Percentiles rank a stretch among this genome's conserved stretches.
These are phyloP conservation scores for Hafferia zeledoni DNA, from an alignment of 2,797 vertebrate species.

Conservation along the genomic window DNA sequence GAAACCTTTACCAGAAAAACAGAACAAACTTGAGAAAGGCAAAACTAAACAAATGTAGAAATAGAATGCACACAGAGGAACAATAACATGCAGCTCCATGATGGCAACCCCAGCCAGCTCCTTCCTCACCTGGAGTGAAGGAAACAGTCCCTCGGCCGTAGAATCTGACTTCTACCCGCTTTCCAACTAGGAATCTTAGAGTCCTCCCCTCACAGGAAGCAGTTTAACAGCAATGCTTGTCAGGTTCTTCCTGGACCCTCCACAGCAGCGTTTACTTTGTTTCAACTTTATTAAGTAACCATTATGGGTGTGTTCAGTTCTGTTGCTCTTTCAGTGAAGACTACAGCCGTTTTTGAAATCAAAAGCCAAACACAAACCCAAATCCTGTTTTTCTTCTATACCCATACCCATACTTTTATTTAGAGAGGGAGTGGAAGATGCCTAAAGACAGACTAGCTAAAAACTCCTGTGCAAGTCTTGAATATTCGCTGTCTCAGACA, in stretches of 20 bases:
- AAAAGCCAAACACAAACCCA: neutral
- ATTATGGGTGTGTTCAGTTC: neutral
- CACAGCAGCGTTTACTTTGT: neutral
- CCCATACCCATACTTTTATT: neutral
- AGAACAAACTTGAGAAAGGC: neutral
- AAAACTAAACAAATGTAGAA: neutral
- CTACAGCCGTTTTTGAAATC: rapidly evolving
- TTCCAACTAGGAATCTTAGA: neutral
- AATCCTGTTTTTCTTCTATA: neutral
- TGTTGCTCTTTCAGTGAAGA: neutral
- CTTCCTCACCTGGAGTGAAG: neutral
- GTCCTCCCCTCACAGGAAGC: neutral
- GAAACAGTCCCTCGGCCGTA: neutral
- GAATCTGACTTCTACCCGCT: neutral
- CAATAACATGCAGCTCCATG: neutral
- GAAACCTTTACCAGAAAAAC: neutral
- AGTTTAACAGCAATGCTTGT: neutral
- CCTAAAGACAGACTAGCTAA: neutral
- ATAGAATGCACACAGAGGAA: neutral
- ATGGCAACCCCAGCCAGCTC: neutral
- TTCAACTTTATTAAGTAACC: neutral
- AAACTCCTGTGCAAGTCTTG: neutral
- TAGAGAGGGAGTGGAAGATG: neutral
- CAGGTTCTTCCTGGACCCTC: neutral
- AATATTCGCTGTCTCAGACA: neutral